Evolutionary conservation across 2,888 invertebrate species (phyloP).

Genomic region (Neoitamus cyanurus): DNA sequence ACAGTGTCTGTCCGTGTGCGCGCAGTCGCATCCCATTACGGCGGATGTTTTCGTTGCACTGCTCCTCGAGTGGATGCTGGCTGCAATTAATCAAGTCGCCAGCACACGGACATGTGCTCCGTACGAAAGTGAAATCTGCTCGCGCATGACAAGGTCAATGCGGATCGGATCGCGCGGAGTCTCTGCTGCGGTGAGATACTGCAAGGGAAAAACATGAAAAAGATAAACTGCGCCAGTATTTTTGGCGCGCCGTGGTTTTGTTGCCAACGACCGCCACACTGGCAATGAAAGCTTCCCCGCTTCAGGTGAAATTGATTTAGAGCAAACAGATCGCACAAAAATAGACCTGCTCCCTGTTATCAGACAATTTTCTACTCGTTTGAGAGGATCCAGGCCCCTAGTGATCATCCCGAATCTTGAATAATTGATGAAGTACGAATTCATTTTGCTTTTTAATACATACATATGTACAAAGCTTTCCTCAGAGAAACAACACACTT

Average conservation of each 20-base stretch:
- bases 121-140: slow-evolving; percentile 35
- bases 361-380: background rate
- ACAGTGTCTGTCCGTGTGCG: background rate
- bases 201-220: background rate
- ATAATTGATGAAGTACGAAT: background rate
- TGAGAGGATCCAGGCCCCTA: background rate
- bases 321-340: background rate
- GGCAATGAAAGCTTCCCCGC: background rate
- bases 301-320: background rate
- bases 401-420: background rate
- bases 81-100: slow-evolving; percentile 23
- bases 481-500: background rate
- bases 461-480: background rate
- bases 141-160: slow-evolving; percentile 38
- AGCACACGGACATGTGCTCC: slow-evolving; percentile 6
- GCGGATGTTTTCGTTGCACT: background rate
- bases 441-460: background rate
- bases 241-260: background rate
- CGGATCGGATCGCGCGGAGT: slow-evolving; percentile 25
- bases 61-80: background rate
- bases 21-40: background rate
- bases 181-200: background rate
- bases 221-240: slow-evolving; percentile 17
- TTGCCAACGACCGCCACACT: background rate
- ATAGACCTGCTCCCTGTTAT: background rate